Base-by-base conservation (phyloP, 2,797 vertebrate genomes). In the Sebastes vulpes region DNA sequence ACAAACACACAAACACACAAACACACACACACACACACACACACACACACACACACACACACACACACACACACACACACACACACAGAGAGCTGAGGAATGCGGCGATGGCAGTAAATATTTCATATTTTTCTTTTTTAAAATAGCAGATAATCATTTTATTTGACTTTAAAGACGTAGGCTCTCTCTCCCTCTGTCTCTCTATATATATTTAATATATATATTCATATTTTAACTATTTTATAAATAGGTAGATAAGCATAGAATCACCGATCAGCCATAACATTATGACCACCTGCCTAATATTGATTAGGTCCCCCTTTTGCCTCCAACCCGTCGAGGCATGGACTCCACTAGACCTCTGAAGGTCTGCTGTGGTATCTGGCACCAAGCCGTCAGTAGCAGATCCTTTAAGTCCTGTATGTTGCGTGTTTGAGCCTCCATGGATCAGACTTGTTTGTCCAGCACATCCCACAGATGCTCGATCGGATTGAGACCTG, bases 401-500 rank as follows among this genome's bases (percentile, higher is more conserved):
- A 38, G 35, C 35, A 12, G 35, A 38, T 38, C 35, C 35, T 38
- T 38, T 0, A 38, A 38, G 4, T 38, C 11, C 35, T 38, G 35
- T 38, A 38, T 0, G 35, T 38, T 38, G 11, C 4, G 31, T 4
- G 10, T 2, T 35, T 4, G 10, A 1, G 35, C 35, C 35, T 38
- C 35, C 35, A 0, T 38, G 35, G 35, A 12, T 2, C 11, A 0
- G 35, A 38, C 2, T 38, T 38, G 11, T 1, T 14, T 0, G 0
- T 38, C 35, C 35, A 14, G 35, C 2, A 14, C 35, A 38, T 12
- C 35, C 11, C 11, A 38, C 35, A 38, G 35, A 38, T 5, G 35
- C 35, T 38, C 0, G 4, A 14, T 38, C 0, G 35, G 35, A 38
- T 38, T 38, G 35, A 38, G 12, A 38, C 5, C 35, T 38, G 12